Percentiles rank a stretch among this genome's conserved stretches.
These are phyloP conservation scores for Ichneumoninae sp. DNA, from an alignment of 2,888 invertebrate genomes.

Conservation along the genomic window DNA sequence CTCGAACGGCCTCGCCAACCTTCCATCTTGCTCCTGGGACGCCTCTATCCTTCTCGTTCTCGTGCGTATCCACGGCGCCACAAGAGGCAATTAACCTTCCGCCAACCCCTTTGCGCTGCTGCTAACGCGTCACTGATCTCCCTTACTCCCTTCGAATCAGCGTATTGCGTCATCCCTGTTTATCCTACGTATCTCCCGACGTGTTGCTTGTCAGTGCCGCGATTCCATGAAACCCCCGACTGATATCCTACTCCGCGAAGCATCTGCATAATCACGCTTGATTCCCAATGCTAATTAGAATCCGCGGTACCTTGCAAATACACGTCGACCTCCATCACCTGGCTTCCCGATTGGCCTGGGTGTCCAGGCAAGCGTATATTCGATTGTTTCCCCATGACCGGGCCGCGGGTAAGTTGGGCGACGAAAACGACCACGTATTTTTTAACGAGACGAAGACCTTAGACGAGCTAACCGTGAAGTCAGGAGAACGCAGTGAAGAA, in stretches of 20 bases:
- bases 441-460: not conserved
- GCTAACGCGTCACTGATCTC: constrained; percentile 61
- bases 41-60: constrained; percentile 62
- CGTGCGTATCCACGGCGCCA: constrained; percentile 76
- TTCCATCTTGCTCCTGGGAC: constrained; percentile 34
- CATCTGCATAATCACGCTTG: constrained; percentile 83
- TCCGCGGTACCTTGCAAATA: constrained; percentile 78
- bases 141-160: constrained; percentile 61
- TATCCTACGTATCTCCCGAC: constrained; percentile 41
- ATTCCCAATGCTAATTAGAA: constrained; percentile 83
- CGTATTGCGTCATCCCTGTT: constrained; percentile 49
- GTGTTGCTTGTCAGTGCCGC: constrained; percentile 55
- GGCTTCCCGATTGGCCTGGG: not conserved
- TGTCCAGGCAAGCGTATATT: not conserved
- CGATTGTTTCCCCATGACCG: constrained; percentile 50
- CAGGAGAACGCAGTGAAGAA: not conserved
- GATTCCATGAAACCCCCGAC: constrained; percentile 57
- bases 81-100: constrained; percentile 83
- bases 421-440: constrained; percentile 34
- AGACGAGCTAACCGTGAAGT: not conserved
- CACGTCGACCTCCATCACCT: constrained; percentile 79
- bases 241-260: constrained; percentile 73
- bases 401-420: constrained; percentile 43
- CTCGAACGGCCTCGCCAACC: constrained; percentile 47
- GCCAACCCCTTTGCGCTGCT: constrained; percentile 75